Percentiles rank a stretch among this genome's conserved stretches.
Evolutionary conservation across 2,888 invertebrate species (phyloP).

Genomic region (Agrotis exclamationis): DNA sequence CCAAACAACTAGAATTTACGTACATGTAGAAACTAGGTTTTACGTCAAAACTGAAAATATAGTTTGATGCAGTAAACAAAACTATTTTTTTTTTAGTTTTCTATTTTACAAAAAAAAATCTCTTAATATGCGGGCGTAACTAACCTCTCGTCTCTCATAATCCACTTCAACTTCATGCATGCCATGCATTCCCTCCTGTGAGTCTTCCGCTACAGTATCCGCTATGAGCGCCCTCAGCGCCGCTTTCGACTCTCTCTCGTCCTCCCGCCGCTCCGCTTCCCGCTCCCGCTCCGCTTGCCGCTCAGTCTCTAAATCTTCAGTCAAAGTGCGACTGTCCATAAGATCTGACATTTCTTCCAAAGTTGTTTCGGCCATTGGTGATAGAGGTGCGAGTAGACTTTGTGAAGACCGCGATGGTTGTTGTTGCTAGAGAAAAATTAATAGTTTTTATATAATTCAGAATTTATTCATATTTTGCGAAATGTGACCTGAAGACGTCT

Average conservation of each 20-base stretch:
- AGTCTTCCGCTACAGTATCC: conserved; percentile 61
- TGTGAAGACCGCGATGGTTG: conserved; percentile 76
- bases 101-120: too few species aligned
- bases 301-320: conserved; percentile 37
- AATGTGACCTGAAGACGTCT: background rate
- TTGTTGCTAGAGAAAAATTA: conserved; percentile 31
- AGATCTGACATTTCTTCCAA: conserved; percentile 61
- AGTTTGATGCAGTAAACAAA: too few species aligned
- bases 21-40: too few species aligned
- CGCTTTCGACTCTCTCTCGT: conserved; percentile 53
- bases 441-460: background rate
- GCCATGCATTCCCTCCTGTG: conserved; percentile 64
- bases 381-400: conserved; percentile 82
- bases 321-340: conserved; percentile 46
- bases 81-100: too few species aligned
- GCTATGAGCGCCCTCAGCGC: conserved; percentile 70
- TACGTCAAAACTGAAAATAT: too few species aligned
- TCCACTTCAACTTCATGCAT: conserved; percentile 66
- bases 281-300: conserved; percentile 18
- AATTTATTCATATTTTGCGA: background rate
- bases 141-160: conserved; percentile 54
- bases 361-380: conserved; percentile 59
- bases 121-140: background rate
- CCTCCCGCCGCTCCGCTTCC: conserved; percentile 10
- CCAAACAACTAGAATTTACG: too few species aligned